Conservation (phyloP, 2,888 invertebrate genomes). For the Orgyia antiqua region DNA sequence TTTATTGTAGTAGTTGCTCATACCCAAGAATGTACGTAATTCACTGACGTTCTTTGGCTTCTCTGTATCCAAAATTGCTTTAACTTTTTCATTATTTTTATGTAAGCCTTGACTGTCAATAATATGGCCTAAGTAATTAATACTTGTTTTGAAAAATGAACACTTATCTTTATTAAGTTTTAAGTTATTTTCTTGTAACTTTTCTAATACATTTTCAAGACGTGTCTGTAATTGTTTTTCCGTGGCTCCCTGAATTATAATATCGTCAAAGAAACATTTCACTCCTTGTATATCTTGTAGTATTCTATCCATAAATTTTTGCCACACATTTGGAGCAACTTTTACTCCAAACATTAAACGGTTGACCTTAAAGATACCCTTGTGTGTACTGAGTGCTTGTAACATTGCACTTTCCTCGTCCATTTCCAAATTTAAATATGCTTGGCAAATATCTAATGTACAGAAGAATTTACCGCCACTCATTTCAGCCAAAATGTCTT, state of each 20-base stretch:
- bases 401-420: constrained; percentile 8
- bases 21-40: constrained; percentile 1
- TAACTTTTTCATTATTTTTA: background rate
- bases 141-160: constrained; percentile 3
- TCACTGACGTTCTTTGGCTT: background rate
- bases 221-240: constrained; percentile 1
- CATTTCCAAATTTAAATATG: constrained; percentile 13
- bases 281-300: constrained; percentile 2
- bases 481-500: background rate
- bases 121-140: constrained; percentile 7
- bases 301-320: constrained; percentile 2
- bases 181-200: constrained; percentile 2
- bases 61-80: background rate
- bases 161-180: constrained; percentile 13
- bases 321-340: constrained; percentile 11
- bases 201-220: constrained; percentile 7
- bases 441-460: background rate
- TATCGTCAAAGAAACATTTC: constrained; percentile 3
- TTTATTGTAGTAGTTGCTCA: constrained; percentile 5
- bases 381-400: constrained; percentile 18
- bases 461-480: background rate
- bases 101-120: background rate
- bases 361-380: constrained; percentile 2
- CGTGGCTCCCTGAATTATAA: constrained; percentile 1
- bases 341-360: constrained; percentile 11